These are phyloP conservation scores for Ormia ochracea DNA, from an alignment of 2,888 invertebrate genomes.

Conservation along the genomic window DNA sequence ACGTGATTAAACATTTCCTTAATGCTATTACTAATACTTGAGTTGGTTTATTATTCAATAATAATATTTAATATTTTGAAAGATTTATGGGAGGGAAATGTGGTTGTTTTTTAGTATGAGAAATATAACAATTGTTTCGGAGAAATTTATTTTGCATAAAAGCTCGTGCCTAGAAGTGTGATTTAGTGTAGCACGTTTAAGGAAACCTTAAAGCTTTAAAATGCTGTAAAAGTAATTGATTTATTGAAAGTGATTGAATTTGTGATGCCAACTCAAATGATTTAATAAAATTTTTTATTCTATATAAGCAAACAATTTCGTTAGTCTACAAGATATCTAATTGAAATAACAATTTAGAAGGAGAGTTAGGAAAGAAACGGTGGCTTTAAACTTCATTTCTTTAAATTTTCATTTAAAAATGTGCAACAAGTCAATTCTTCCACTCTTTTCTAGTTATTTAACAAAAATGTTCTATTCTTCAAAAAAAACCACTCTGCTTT, in stretches of 20 bases:
- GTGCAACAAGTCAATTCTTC: no score
- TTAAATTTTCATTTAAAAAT: no score
- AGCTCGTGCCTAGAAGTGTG: background rate
- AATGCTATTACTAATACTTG: background rate
- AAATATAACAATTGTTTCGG: background rate
- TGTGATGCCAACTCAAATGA: no score
- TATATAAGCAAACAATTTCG: no score
- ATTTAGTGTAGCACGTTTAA: background rate
- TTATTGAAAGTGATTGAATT: background rate
- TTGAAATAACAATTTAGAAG: no score
- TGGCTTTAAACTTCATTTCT: no score
- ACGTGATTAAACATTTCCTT: conserved; percentile 51
- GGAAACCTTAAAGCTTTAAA: background rate
- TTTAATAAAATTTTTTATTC: no score
- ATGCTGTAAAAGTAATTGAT: background rate
- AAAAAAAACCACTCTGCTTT: no score
- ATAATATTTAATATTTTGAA: conserved; percentile 21
- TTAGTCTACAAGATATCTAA: no score
- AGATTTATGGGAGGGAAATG: conserved; percentile 42
- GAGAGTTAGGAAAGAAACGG: no score
- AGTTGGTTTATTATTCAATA: conserved; percentile 28
- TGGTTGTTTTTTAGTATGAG: background rate
- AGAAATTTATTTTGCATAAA: background rate
- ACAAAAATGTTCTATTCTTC: no score
- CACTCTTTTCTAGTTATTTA: no score